Evolutionary conservation across 2,888 invertebrate species (phyloP), one percentile per base, ranked within the genome.

Genomic region (Melinaea menophilus): DNA sequence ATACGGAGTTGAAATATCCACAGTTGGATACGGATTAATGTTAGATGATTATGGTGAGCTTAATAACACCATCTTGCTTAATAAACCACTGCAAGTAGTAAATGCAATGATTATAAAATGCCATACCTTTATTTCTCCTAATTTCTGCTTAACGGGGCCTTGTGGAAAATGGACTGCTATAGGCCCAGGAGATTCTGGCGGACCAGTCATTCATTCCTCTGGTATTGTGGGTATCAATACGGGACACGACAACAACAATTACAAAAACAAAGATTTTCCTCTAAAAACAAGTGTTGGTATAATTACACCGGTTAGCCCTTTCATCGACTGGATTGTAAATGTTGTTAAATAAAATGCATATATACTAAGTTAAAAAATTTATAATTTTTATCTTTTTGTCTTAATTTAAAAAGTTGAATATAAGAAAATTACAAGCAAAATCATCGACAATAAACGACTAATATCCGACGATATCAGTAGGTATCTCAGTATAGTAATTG

Each of bases 31-130:
- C 55, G 64, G 64, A 7, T 0, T 51, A 2, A 61, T 58, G 3
- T 35, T 12, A 56, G 61, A 45, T n/a, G 41, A 58, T 11, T 5
- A 58, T 3, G 58, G 12, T 1, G 4, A 3, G 7, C 12, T 11
- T 9, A 45, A 33, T 22, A n/a, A 13, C 3, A 48, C 61, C 45
- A 4, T 55, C 5, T 41, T 22, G 5, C 12, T 61, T 7, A 58
- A 61, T 41, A 61, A 64, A 55, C 33, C 61, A 4, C 48, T 64
- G 45, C 64, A 64, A 61, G 61, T 58, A 45, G 12, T 64, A 4
- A 47, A 64, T 35, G 57, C 46, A 33, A 58, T 64, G 12, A 55
- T 60, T 13, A 35, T 34, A 22, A 51, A 55, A 22, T 64, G 64
- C 55, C 5, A 12, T n/a, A 0, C 22, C 1, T 11, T 33, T 1